Evolutionary conservation across 2,113 vertebrate genomes (phyloP).

Genomic region (Tinamus guttatus): DNA sequence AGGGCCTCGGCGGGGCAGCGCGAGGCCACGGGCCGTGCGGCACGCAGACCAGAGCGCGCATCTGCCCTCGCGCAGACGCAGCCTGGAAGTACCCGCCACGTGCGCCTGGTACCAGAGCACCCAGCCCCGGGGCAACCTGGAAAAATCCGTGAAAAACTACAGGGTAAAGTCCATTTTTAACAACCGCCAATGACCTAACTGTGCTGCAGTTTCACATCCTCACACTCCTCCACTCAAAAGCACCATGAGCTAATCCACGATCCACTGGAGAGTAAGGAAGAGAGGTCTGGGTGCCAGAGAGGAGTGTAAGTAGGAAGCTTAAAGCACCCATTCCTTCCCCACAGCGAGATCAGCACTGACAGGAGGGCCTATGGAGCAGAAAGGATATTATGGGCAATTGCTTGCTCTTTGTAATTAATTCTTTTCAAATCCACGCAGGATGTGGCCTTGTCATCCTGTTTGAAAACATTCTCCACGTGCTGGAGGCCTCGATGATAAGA

Average conservation of each 20-base stretch:
- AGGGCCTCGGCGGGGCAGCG: background rate
- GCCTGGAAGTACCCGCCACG: background rate
- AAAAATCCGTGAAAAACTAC: background rate
- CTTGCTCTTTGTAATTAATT: slow-evolving; percentile 32
- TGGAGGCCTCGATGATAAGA: background rate
- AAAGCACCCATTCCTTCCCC: slow-evolving; percentile 64
- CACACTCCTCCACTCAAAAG: slow-evolving; percentile 52
- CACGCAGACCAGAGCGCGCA: background rate
- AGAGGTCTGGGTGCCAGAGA: slow-evolving; percentile 51
- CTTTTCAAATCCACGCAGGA: slow-evolving; percentile 32
- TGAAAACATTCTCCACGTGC: background rate
- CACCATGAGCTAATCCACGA: slow-evolving; percentile 50
- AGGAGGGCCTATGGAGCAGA: slow-evolving; percentile 39
- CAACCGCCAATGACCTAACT: slow-evolving; percentile 41
- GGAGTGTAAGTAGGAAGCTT: slow-evolving; percentile 2
- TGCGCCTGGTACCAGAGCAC: background rate
- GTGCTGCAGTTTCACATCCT: slow-evolving; percentile 42
- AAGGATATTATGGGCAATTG: slow-evolving; percentile 49
- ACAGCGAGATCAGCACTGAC: slow-evolving; percentile 5
- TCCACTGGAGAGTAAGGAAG: slow-evolving; percentile 63
- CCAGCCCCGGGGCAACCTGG: no score
- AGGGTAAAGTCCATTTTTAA: background rate
- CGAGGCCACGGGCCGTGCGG: background rate
- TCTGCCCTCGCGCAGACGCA: background rate
- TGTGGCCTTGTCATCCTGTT: slow-evolving; percentile 58